Conservation (phyloP, 2,797 vertebrate species). For the Aeoliscus strigatus region DNA sequence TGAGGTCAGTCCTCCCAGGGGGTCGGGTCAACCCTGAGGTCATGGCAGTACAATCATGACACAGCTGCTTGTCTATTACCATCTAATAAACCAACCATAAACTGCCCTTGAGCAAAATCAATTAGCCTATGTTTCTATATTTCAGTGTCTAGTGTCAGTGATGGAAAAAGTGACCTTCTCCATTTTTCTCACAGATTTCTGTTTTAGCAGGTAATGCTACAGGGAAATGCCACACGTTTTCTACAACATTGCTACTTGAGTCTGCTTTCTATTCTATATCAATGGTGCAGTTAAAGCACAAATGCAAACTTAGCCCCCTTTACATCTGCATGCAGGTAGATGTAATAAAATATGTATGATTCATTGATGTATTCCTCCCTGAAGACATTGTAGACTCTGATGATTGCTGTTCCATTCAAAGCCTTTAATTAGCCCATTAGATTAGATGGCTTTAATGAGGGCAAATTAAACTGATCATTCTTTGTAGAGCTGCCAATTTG, state of each 20-base stretch:
- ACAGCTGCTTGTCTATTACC: constrained; percentile 68
- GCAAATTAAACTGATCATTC: constrained; percentile 71
- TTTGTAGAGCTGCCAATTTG: constrained; percentile 61
- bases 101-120: constrained; percentile 47
- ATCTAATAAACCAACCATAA: constrained; percentile 52
- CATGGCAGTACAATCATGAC: constrained; percentile 52
- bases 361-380: constrained; percentile 60
- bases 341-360: constrained; percentile 72
- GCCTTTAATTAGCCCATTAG: constrained; percentile 72
- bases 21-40: constrained; percentile 35
- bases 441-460: constrained; percentile 65
- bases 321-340: constrained; percentile 59
- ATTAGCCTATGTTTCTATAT: no score
- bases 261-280: constrained; percentile 19
- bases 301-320: constrained; percentile 48
- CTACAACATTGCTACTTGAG: constrained; percentile 3
- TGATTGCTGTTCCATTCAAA: constrained; percentile 65
- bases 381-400: constrained; percentile 44
- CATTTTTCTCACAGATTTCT: no score
- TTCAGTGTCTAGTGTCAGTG: no score
- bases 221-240: no score
- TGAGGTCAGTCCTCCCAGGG: constrained; percentile 22
- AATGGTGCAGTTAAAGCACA: constrained; percentile 45
- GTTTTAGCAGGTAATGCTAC: no score
- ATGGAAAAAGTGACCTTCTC: no score